phyloP scores from a whole-genome alignment of 2,888 invertebrate species.

The Silvanus unidentatus region DNA sequence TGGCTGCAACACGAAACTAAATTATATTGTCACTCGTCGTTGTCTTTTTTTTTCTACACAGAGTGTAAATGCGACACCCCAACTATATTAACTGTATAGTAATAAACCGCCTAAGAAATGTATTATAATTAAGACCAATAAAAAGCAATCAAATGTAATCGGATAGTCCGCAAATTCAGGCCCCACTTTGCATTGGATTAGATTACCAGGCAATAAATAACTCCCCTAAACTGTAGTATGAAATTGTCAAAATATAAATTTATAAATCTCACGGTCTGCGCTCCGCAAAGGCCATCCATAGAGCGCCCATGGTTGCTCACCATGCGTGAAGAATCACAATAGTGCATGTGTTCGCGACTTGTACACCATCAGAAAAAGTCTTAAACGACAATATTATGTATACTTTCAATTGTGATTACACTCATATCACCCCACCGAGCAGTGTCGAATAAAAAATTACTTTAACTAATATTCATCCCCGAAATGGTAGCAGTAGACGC shows the following conservation, averaged over 20 bases:
- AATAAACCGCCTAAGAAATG: too few relatives aligned
- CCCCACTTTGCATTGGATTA: conserved; percentile 25
- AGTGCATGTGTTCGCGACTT: conserved; percentile 43
- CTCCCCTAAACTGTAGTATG: conserved; percentile 42
- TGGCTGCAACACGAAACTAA: background rate
- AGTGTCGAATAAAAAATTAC: too few relatives aligned
- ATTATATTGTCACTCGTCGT: too few relatives aligned
- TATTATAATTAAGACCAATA: conserved; percentile 9
- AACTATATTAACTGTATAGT: too few relatives aligned
- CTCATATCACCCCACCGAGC: background rate
- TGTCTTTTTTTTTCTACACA: too few relatives aligned
- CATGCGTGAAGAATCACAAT: conserved; percentile 42
- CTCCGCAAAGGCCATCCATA: conserved; percentile 24
- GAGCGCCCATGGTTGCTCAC: conserved; percentile 37
- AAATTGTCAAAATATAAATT: conserved; percentile 49
- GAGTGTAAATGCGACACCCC: too few relatives aligned
- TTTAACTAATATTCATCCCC: too few relatives aligned
- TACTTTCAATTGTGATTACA: conserved; percentile 2
- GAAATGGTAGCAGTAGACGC: too few relatives aligned
- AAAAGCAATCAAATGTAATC: conserved; percentile 31
- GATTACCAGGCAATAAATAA: conserved; percentile 39
- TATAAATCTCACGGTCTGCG: conserved; percentile 47
- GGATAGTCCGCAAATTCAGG: conserved; percentile 25
- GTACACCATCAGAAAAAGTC: conserved; percentile 27
- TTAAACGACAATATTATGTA: conserved; percentile 4